Base-by-base conservation (phyloP, 1,140 invertebrate genomes). In the Papilio dardanus region DNA sequence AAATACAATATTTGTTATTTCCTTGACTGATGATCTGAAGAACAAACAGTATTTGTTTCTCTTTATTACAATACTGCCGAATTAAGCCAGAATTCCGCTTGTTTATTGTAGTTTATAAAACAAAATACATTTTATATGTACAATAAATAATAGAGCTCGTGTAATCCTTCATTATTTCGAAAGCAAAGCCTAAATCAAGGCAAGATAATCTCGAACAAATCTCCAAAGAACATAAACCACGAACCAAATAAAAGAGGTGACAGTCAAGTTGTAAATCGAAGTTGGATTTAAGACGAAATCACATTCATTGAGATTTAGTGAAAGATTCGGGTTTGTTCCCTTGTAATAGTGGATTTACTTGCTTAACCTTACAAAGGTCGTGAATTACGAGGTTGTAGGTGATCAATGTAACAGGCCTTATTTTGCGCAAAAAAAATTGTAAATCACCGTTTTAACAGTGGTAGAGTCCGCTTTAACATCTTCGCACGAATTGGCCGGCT, bases 201-300 rank as follows among this genome's bases (percentile, higher is more conserved):
- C 14, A 10, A 30, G 54, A 62, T 28, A 62, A 62, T 30, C 54
- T 62, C 4, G 21, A 62, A 62, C 54, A 62, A 62, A 62, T 62
- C 54, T 62, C 24, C 12, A 46, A 21, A 62, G 24, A 62, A 28
- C 8, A 62, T 62, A 62, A 62, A 62, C 28, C 54, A 62, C 24
- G 21, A 62, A 62, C 24, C 54, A 62, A 62, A 62, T 62, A 62
- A 62, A 62, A 62, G 54, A 62, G 54, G 54, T 62, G 54, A 62
- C 24, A 62, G 21, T 62, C 54, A 62, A 28, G 54, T 62, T 62
- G 21, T 62, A 62, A 62, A 62, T 62, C 54, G 24, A 28, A 62
- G n/a, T 62, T 62, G 54, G 54, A 62, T 62, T 62, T 62, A 62
- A 62, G 54, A 62, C 24, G 16, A 62, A 62, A 62, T 62, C 54